Evolutionary conservation across 2,113 vertebrate species (phyloP).

Genomic region (Cairina moschata): DNA sequence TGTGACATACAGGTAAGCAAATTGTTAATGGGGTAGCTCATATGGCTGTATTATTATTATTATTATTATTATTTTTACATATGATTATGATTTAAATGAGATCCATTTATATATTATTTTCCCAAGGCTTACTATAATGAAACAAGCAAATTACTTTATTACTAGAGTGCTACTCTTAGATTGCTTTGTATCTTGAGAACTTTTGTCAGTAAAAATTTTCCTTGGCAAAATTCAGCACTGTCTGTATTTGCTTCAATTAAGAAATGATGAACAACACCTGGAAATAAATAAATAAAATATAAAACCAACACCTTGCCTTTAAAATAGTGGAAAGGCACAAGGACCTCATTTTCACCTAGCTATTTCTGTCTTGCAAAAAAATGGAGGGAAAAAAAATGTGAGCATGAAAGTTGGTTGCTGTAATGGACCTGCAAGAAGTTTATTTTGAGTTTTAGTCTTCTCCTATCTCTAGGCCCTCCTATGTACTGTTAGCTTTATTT

Average conservation of each 20-base stretch:
- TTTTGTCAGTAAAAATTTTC: neutral
- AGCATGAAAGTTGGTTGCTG: neutral
- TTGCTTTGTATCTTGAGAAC: neutral
- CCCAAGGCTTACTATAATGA: neutral
- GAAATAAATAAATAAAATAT: neutral
- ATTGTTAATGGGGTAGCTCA: neutral
- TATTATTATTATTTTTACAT: neutral
- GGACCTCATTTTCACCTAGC: neutral
- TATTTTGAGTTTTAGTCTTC: neutral
- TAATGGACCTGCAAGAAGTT: neutral
- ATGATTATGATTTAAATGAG: neutral
- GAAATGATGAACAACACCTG: neutral
- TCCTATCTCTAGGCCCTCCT: neutral
- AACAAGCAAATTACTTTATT: slow-evolving; percentile 35
- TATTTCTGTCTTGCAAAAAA: slow-evolving; percentile 38
- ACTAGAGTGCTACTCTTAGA: slow-evolving; percentile 6
- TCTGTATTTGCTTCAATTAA: neutral
- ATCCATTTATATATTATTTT: neutral
- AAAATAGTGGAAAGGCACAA: neutral
- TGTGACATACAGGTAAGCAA: neutral
- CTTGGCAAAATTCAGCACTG: neutral
- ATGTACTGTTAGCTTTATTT: neutral
- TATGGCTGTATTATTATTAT: neutral
- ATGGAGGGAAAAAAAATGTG: neutral
- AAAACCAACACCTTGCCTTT: neutral